A percentile compares a stretch with the other conserved stretches of the same genome.
These are phyloP conservation scores for Pygocentrus nattereri DNA, from an alignment of 2,797 vertebrate species.

Conservation along the genomic window DNA sequence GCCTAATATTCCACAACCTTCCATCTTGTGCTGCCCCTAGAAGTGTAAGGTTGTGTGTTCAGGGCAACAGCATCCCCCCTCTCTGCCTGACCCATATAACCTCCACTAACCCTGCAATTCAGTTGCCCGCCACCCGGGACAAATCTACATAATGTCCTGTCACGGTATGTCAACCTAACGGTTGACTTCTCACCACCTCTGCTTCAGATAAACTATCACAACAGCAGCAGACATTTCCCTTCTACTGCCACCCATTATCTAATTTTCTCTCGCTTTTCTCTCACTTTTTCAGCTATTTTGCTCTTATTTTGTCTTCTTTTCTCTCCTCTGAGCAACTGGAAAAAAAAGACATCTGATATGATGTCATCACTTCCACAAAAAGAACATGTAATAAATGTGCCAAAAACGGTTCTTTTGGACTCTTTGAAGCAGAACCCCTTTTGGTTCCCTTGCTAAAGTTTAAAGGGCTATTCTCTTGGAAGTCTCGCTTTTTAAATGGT, in stretches of 20 bases:
- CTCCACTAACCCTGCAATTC: conserved; percentile 42
- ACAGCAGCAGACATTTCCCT: conserved; percentile 61
- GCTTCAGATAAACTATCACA: conserved; percentile 76
- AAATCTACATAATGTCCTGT: conserved; percentile 85
- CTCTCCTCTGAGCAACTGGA: background rate
- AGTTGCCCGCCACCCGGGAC: conserved; percentile 43
- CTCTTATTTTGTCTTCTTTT: background rate
- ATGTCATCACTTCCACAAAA: conserved; percentile 3
- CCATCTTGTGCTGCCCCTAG: conserved; percentile 27
- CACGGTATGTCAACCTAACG: conserved; percentile 82
- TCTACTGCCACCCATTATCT: conserved; percentile 26
- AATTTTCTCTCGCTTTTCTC: conserved; percentile 27
- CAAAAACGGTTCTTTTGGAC: background rate
- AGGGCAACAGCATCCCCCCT: conserved; percentile 35
- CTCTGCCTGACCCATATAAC: conserved; percentile 41
- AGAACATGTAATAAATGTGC: background rate
- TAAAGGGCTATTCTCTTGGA: too few species aligned
- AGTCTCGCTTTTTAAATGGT: too few species aligned
- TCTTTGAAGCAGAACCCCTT: background rate
- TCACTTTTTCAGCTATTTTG: conserved; percentile 25
- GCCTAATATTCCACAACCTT: conserved; percentile 32
- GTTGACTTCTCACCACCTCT: conserved; percentile 81
- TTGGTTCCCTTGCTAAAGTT: too few species aligned
- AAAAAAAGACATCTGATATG: conserved; percentile 11
- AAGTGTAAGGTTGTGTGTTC: conserved; percentile 49